Conservation (phyloP, 2,888 invertebrate species). For the Xestobium rufovillosum region DNA sequence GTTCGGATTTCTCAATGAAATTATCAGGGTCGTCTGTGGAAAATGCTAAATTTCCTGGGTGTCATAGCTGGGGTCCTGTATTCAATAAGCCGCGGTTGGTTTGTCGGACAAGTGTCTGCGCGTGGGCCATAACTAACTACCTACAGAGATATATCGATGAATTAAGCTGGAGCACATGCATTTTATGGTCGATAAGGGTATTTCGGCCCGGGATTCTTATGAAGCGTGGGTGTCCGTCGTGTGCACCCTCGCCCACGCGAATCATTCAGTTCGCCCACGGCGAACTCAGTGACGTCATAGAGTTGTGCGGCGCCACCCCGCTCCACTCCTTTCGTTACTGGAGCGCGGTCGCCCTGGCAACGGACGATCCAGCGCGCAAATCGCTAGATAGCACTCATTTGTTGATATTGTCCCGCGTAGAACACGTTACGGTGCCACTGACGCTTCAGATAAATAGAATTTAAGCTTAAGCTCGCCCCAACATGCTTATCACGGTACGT, state of each 20-base stretch:
- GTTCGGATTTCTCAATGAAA: too few species aligned
- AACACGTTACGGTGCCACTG: not conserved
- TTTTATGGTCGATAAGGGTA: constrained; percentile 27
- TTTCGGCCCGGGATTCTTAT: constrained; percentile 29
- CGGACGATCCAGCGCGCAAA: constrained; percentile 16
- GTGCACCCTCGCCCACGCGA: constrained; percentile 40
- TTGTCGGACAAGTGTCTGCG: too few species aligned
- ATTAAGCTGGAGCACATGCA: too few species aligned
- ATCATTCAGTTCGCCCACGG: constrained; percentile 41
- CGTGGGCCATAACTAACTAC: too few species aligned
- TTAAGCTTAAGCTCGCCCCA: too few species aligned
- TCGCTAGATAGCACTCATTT: constrained; percentile 7
- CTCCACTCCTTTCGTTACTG: constrained; percentile 23
- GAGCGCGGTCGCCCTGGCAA: constrained; percentile 24
- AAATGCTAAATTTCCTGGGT: too few species aligned
- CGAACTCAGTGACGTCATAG: constrained; percentile 53
- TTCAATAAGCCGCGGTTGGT: too few species aligned
- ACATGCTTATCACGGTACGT: too few species aligned
- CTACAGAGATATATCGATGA: too few species aligned
- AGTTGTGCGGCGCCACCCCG: constrained; percentile 39
- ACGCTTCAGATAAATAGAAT: too few species aligned
- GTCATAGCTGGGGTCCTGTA: too few species aligned
- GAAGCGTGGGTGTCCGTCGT: constrained; percentile 18
- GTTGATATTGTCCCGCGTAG: constrained; percentile 3
- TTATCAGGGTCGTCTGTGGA: too few species aligned